Base-by-base conservation (phyloP, 1,140 invertebrate species). In the Planococcus citri region DNA sequence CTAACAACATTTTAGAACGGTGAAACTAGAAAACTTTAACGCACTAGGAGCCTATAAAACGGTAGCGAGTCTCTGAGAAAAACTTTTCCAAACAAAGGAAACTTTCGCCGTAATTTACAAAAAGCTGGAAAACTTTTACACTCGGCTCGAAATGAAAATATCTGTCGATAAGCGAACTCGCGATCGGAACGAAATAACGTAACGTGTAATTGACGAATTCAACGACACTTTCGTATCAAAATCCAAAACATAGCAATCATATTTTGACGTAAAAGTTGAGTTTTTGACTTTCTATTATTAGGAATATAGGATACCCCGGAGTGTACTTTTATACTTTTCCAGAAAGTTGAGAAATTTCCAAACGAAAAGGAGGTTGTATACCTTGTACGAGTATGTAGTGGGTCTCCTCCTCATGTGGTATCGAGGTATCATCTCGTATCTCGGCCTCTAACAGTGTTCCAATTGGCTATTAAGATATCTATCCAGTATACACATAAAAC, bases 251-350 rank as follows among this genome's bases (percentile, higher is more conserved):
- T 51, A 20, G 41, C 41, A 51, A 51, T 51, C 41, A 51, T 51
- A 51, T 51, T 51, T 51, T 51, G 41, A 51, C 41, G 41, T 51
- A 51, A 51, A 51, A 51, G 41, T 20, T 51, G 41, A 51, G 41
- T 51, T 51, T 51, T n/a, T 51, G 41, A 51, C 41, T 51, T 51
- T 51, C 41, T 51, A 20, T 9, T 51, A 51, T 51, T 51, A 51
- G 41, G 41, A 51, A 17, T 51, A 20, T 51, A 51, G 41, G n/a
- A 51, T 51, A 51, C 41, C 12, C 3, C 10, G 41, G 17, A 51
- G 41, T 17, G 41, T 51, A 9, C 6, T 17, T 14, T 9, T 33
- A 17, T 20, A 20, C 2, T 51, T 51, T 51, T 51, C 41, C 41
- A 51, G 41, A 20, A 51, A 51, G 12, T 51, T 51, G 41, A 20